Percentiles rank a stretch among this genome's conserved stretches.
These are phyloP conservation scores for Himalopsyche japonica DNA, from an alignment of 2,888 invertebrate genomes.

Conservation along the genomic window DNA sequence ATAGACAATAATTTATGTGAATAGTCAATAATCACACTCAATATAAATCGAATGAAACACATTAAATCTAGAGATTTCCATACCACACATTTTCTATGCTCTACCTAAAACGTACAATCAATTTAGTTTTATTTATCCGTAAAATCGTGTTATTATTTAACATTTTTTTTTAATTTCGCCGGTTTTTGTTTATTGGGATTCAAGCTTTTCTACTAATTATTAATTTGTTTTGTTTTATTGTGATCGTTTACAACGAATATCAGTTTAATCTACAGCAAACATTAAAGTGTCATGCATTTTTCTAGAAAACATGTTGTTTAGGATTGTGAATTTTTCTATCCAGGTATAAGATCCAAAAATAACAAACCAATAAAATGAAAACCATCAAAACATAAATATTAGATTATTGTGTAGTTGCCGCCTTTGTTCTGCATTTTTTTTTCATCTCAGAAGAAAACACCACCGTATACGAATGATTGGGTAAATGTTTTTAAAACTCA, in stretches of 20 bases:
- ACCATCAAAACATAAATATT: neutral
- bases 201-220: neutral
- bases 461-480: too few relatives aligned
- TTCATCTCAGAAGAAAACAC: too few relatives aligned
- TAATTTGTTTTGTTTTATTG: neutral
- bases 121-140: neutral
- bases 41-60: conserved; percentile 7
- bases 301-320: neutral
- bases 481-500: too few relatives aligned
- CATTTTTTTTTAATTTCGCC: neutral
- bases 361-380: neutral
- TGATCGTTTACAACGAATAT: neutral
- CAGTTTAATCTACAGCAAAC: neutral
- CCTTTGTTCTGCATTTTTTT: neutral
- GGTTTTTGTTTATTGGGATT: neutral
- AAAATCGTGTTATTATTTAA: neutral
- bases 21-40: conserved; percentile 21
- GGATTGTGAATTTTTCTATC: neutral
- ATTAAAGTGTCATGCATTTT: neutral
- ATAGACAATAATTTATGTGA: conserved; percentile 24
- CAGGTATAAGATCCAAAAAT: neutral
- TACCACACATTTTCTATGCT: neutral
- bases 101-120: neutral
- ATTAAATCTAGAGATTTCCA: neutral
- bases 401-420: neutral